A percentile compares a stretch with the other conserved stretches of the same genome.
phyloP scores from a whole-genome alignment of 1,140 invertebrate species.

The Daktulosphaira vitifoliae region DNA sequence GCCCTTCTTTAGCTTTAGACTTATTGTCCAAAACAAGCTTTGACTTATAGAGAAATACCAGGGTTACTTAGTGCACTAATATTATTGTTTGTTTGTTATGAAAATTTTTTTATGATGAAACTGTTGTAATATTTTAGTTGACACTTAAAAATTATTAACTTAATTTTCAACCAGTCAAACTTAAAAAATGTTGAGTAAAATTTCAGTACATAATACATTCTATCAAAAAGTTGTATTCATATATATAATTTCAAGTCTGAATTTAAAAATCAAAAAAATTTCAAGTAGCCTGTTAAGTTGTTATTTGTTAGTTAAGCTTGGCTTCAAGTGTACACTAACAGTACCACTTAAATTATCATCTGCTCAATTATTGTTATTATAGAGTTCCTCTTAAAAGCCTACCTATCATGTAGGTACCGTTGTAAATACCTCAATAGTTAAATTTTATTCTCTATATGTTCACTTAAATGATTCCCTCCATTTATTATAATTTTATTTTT shows the following conservation, averaged over 20 bases:
- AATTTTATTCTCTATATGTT: slow-evolving; percentile 13
- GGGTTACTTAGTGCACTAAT: slow-evolving; percentile 19
- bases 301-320: background rate
- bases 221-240: slow-evolving; percentile 1
- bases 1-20: slow-evolving; percentile 5
- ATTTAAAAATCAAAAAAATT: slow-evolving; percentile 23
- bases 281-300: slow-evolving; percentile 23
- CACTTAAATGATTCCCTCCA: slow-evolving; percentile 31
- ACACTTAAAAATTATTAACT: background rate
- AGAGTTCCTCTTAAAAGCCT: slow-evolving; percentile 27
- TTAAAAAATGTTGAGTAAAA: slow-evolving; percentile 21
- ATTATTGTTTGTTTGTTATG: background rate
- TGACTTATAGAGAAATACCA: slow-evolving; percentile 1
- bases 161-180: slow-evolving; percentile 6
- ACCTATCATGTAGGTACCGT: slow-evolving; percentile 1
- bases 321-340: background rate
- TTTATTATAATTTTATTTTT: slow-evolving; percentile 28
- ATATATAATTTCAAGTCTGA: slow-evolving; percentile 30
- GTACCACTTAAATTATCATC: slow-evolving; percentile 12
- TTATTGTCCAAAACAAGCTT: background rate
- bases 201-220: slow-evolving; percentile 10
- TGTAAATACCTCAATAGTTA: slow-evolving; percentile 25
- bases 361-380: slow-evolving; percentile 32
- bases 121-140: slow-evolving; percentile 8
- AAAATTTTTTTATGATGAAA: background rate